Percentiles rank a stretch among this genome's conserved stretches.
Conservation (phyloP, 1,140 invertebrate genomes). For the Antheraea pernyi region DNA sequence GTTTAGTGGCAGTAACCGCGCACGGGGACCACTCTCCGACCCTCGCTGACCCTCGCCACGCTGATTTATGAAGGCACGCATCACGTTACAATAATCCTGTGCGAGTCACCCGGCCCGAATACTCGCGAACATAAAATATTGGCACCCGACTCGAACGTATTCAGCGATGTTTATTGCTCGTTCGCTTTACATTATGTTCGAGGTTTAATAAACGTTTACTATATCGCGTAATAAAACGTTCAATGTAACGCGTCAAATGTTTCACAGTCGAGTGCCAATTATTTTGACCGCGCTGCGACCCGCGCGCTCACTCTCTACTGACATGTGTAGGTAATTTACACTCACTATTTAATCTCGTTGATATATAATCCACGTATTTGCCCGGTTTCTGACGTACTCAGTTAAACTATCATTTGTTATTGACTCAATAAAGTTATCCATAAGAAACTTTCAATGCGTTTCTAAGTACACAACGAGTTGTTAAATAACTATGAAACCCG, state of each 20-base stretch:
- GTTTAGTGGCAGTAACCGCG: neutral
- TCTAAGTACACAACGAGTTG: too few species aligned
- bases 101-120: neutral
- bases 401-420: too few species aligned
- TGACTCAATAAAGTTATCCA: too few species aligned
- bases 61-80: neutral
- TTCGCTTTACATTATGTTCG: neutral
- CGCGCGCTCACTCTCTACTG: neutral
- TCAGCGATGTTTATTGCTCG: neutral
- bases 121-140: constrained; percentile 1
- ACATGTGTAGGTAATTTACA: neutral
- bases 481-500: too few species aligned
- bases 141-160: neutral
- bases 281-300: neutral
- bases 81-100: neutral
- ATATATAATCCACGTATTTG: too few species aligned
- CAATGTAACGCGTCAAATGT: neutral
- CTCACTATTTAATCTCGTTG: too few species aligned
- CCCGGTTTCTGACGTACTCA: too few species aligned
- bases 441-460: too few species aligned
- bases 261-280: neutral
- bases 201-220: neutral
- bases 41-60: too few species aligned
- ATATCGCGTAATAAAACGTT: neutral
- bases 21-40: neutral